phyloP scores from a whole-genome alignment of 30 jellyfish, hydroid and myxozoan genomes.

The Mastigias papua region DNA sequence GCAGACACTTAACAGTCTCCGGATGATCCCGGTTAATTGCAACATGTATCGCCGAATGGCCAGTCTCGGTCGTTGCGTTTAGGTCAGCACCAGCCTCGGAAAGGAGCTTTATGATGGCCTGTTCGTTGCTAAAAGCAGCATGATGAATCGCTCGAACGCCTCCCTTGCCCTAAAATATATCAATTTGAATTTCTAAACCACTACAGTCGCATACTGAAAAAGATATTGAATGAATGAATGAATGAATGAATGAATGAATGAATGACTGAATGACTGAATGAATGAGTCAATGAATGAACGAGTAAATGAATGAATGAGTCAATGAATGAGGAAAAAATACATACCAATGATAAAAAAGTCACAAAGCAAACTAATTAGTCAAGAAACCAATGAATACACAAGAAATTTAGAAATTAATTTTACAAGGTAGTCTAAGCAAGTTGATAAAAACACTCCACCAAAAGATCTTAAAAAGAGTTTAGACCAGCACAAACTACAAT shows the following conservation, averaged over 20 bases:
- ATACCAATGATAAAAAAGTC: constrained; percentile 84
- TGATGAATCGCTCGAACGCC: constrained; percentile 94
- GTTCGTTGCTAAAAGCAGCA: constrained; percentile 85
- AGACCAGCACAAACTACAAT: too few relatives aligned
- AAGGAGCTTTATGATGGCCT: constrained; percentile 60
- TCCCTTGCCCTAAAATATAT: constrained; percentile 66
- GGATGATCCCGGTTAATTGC: constrained; percentile 93
- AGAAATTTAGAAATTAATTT: too few relatives aligned
- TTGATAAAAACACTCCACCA: too few relatives aligned
- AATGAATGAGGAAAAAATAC: constrained; percentile 55
- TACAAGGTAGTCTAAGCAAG: too few relatives aligned
- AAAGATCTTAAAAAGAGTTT: too few relatives aligned
- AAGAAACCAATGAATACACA: too few relatives aligned
- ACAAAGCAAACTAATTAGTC: constrained; percentile 73
- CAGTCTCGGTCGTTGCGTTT: constrained; percentile 82
- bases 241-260: background rate
- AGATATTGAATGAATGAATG: constrained; percentile 56
- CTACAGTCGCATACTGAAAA: constrained; percentile 81
- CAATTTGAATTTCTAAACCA: background rate
- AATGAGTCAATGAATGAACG: background rate
- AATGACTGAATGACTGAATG: background rate
- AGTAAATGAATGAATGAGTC: constrained; percentile 10
- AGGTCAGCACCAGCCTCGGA: constrained; percentile 84
- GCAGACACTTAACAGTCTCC: constrained; percentile 65
- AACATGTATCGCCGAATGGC: constrained; percentile 90